These are phyloP conservation scores for Syngnathoides biaculeatus DNA, from an alignment of 2,113 vertebrate genomes.

Conservation along the genomic window DNA sequence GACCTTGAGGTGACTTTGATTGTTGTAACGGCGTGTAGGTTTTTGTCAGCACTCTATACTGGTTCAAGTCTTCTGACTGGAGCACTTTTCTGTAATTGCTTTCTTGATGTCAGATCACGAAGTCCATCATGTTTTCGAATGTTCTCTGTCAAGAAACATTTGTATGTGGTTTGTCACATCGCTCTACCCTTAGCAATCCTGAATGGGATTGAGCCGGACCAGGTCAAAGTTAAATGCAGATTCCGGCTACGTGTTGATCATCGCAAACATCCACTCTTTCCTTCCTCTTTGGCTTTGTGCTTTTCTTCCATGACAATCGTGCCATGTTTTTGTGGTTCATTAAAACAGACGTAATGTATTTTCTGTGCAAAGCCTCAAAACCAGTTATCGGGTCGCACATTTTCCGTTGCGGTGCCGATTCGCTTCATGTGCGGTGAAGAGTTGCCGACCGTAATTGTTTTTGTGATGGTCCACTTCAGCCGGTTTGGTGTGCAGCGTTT, in stretches of 20 bases:
- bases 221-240: too few species aligned
- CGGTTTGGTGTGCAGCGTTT: background rate
- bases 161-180: too few species aligned
- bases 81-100: too few species aligned
- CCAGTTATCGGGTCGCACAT: background rate
- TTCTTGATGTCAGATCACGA: too few species aligned
- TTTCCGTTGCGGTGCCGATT: background rate
- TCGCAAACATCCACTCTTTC: background rate
- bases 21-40: background rate
- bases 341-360: background rate
- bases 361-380: background rate
- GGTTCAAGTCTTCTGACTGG: too few species aligned
- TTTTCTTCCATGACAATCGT: background rate
- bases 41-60: background rate
- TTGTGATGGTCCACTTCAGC: slow-evolving; percentile 2
- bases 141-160: too few species aligned
- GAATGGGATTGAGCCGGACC: too few species aligned
- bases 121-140: too few species aligned
- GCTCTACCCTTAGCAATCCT: too few species aligned
- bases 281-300: background rate
- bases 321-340: background rate
- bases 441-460: background rate
- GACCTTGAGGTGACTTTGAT: slow-evolving; percentile 30
- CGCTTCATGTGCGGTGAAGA: background rate
- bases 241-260: too few species aligned